A percentile compares a stretch with the other conserved stretches of the same genome.
Conservation (phyloP, 1,140 invertebrate species). For the Eupeodes corollae region DNA sequence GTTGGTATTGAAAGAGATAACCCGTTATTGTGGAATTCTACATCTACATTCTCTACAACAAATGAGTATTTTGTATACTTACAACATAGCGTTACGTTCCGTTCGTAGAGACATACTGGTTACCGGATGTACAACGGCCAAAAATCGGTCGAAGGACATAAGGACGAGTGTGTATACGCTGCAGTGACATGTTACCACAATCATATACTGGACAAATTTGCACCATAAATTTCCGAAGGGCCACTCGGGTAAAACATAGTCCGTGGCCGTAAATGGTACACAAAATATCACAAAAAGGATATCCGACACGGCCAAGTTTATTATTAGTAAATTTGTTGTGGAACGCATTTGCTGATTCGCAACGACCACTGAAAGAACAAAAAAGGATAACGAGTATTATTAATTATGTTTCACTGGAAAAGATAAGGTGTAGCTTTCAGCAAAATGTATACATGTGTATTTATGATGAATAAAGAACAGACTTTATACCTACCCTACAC, state of each 20-base stretch:
- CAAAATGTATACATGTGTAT: too few species aligned
- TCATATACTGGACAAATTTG: slow-evolving; percentile 74
- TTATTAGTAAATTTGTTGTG: slow-evolving; percentile 86
- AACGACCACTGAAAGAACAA: slow-evolving; percentile 56
- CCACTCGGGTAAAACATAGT: slow-evolving; percentile 79
- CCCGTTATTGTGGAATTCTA: too few species aligned
- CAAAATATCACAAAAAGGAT: slow-evolving; percentile 91
- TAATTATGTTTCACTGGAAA: not conserved
- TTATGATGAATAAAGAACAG: too few species aligned
- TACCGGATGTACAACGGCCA: slow-evolving; percentile 91
- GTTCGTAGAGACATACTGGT: slow-evolving; percentile 79
- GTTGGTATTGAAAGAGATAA: not conserved
- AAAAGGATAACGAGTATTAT: not conserved
- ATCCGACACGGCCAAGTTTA: slow-evolving; percentile 80
- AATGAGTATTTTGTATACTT: slow-evolving; percentile 14
- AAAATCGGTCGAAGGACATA: slow-evolving; percentile 89
- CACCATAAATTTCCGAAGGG: slow-evolving; percentile 86
- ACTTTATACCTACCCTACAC: too few species aligned
- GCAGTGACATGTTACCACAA: slow-evolving; percentile 74
- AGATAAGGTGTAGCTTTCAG: too few species aligned
- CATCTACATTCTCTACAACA: too few species aligned
- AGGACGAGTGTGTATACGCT: slow-evolving; percentile 88
- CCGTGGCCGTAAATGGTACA: slow-evolving; percentile 53
- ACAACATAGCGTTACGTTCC: slow-evolving; percentile 63
- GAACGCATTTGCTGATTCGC: slow-evolving; percentile 84